These are phyloP conservation scores for Chloropsis cyanopogon DNA, from an alignment of 2,113 vertebrate species.

Conservation along the genomic window DNA sequence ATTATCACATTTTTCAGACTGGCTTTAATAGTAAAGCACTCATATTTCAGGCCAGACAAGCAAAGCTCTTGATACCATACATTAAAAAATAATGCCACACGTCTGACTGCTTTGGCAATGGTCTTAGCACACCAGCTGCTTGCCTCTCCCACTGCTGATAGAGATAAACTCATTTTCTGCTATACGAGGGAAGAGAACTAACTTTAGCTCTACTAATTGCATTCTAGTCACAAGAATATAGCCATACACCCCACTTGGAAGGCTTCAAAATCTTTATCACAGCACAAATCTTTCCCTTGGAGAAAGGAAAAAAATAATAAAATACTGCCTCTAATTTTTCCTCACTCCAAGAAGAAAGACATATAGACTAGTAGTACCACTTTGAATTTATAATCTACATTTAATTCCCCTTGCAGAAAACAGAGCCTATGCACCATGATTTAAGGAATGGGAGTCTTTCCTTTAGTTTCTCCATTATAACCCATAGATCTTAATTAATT, in stretches of 20 bases:
- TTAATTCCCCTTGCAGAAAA: neutral
- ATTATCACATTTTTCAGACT: neutral
- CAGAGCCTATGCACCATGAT: neutral
- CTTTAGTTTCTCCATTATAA: neutral
- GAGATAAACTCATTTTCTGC: neutral
- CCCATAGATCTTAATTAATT: neutral
- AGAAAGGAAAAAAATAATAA: neutral
- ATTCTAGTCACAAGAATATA: neutral
- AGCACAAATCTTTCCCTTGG: neutral
- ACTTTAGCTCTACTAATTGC: neutral
- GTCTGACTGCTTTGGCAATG: neutral
- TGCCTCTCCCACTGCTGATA: neutral
- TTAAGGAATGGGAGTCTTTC: neutral
- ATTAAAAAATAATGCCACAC: neutral
- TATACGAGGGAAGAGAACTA: neutral
- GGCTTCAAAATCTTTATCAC: neutral
- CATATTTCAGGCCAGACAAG: neutral
- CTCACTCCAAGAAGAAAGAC: neutral
- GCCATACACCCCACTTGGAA: neutral
- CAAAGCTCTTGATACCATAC: neutral
- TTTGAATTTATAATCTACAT: neutral
- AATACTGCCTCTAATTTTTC: neutral
- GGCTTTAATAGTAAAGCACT: neutral
- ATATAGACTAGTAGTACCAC: neutral
- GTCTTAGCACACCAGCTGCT: neutral